These are phyloP conservation scores for Dolichotis patagonum DNA, from an alignment of 2,113 vertebrate genomes.

Conservation along the genomic window DNA sequence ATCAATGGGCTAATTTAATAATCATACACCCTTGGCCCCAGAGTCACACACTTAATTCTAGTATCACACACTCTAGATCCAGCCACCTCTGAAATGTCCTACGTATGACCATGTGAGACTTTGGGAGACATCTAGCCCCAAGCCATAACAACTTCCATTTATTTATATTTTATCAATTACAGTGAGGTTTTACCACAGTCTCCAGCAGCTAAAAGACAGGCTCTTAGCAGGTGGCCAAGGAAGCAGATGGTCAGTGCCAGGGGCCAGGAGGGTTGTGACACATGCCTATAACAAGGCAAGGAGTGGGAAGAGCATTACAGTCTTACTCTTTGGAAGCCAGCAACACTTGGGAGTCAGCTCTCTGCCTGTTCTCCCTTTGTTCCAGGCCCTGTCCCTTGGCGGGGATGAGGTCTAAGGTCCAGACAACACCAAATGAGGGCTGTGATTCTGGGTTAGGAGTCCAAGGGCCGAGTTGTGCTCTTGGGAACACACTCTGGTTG, in stretches of 20 bases:
- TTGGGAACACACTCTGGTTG: conserved; percentile 85
- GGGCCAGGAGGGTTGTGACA: conserved; percentile 47
- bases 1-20: background rate
- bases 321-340: background rate
- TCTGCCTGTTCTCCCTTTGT: background rate
- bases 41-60: background rate
- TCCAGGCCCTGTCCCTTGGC: conserved; percentile 7
- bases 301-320: conserved; percentile 24
- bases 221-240: conserved; percentile 25
- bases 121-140: no score
- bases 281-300: conserved; percentile 56
- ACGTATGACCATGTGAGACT: no score
- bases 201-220: background rate
- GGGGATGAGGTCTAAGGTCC: background rate
- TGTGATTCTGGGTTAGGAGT: background rate
- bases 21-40: background rate
- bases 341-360: background rate
- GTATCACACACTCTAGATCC: no score
- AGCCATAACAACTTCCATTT: background rate
- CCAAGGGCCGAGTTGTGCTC: background rate
- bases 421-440: background rate
- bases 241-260: conserved; percentile 57
- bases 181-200: background rate
- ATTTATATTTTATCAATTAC: conserved; percentile 49
- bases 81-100: no score